A percentile compares a stretch with the other conserved stretches of the same genome.
Evolutionary conservation across 2,797 vertebrate species (phyloP).

Genomic region (Cyprinella venusta): DNA sequence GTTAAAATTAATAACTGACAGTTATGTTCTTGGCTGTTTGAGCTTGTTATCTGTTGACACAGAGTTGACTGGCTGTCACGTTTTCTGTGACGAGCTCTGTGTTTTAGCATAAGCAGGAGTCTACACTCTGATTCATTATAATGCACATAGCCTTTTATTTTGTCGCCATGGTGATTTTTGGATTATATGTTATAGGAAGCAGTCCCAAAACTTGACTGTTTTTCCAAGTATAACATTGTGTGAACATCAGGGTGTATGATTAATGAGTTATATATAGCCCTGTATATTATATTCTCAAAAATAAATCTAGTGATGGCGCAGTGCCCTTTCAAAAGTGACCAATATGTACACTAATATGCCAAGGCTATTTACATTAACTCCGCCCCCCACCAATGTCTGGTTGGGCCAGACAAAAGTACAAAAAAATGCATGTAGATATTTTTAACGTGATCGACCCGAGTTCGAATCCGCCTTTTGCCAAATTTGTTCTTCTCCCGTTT

Average conservation of each 20-base stretch:
- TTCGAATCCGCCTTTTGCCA: too few relatives aligned
- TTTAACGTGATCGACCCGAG: too few relatives aligned
- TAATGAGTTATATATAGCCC: too few relatives aligned
- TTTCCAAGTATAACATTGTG: background rate
- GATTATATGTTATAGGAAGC: slow-evolving; percentile 7
- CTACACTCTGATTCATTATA: slow-evolving; percentile 31
- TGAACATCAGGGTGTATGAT: background rate
- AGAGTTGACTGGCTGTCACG: slow-evolving; percentile 17
- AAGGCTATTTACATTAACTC: too few relatives aligned
- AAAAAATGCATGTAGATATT: too few relatives aligned
- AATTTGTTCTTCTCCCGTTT: too few relatives aligned
- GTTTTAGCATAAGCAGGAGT: slow-evolving; percentile 5
- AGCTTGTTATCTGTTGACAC: slow-evolving; percentile 36
- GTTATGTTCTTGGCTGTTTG: slow-evolving; percentile 37
- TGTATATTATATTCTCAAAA: too few relatives aligned
- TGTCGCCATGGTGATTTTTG: slow-evolving; percentile 39
- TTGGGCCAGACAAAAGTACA: too few relatives aligned
- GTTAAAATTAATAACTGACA: slow-evolving; percentile 27
- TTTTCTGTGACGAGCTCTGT: slow-evolving; percentile 26
- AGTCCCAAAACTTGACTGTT: background rate
- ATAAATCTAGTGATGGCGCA: too few relatives aligned
- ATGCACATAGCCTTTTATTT: slow-evolving; percentile 13
- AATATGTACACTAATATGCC: too few relatives aligned
- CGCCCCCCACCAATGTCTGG: too few relatives aligned
- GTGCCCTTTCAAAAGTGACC: too few relatives aligned